Evolutionary conservation across 2,888 invertebrate species (phyloP).

Genomic region (Yponomeuta sedellus): DNA sequence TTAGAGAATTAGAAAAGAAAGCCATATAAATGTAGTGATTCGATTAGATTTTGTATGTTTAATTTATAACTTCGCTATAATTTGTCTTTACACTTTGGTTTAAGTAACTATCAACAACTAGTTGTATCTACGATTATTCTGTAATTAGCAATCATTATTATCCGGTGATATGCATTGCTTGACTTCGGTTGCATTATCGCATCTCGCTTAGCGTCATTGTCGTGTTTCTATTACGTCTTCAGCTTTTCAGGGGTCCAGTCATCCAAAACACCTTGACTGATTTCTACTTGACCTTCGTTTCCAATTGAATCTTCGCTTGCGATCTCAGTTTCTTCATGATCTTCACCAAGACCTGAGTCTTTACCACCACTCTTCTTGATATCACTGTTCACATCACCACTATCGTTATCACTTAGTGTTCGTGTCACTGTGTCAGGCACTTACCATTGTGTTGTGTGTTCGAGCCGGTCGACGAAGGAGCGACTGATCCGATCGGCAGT

Average conservation of each 20-base stretch:
- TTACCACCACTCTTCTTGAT: not conserved
- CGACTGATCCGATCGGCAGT: slow-evolving; percentile 71
- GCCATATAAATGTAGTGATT: too few species aligned
- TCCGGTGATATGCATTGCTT: not conserved
- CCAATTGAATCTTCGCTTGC: not conserved
- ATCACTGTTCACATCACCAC: not conserved
- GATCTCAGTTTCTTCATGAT: not conserved
- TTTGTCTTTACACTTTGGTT: too few species aligned
- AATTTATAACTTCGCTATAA: too few species aligned
- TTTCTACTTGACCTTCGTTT: not conserved
- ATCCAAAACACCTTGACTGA: not conserved
- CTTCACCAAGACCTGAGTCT: not conserved
- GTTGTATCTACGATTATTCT: too few species aligned
- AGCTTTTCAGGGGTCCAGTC: not conserved
- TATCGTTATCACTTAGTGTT: slow-evolving; percentile 26
- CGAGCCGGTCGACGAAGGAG: slow-evolving; percentile 64
- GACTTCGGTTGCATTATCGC: not conserved
- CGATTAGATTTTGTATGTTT: too few species aligned
- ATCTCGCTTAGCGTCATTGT: not conserved
- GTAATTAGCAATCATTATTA: too few species aligned
- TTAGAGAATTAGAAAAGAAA: too few species aligned
- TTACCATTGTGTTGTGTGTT: slow-evolving; percentile 70
- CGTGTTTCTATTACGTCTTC: not conserved
- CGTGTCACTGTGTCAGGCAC: slow-evolving; percentile 29
- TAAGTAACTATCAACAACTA: too few species aligned